Evolutionary conservation across 2,888 invertebrate genomes (phyloP).

Genomic region (Tholera decimalis): DNA sequence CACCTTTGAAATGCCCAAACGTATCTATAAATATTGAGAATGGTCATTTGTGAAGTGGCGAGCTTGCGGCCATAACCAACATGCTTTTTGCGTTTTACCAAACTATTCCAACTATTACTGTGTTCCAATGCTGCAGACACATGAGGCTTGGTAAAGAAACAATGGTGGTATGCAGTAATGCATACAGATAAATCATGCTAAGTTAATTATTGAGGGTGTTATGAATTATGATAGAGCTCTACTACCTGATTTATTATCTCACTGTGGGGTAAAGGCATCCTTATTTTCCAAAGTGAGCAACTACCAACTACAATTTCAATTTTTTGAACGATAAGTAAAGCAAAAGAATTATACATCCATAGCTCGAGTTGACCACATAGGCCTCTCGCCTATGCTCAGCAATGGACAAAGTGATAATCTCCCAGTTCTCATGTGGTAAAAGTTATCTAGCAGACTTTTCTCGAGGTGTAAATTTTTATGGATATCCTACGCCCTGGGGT

Average conservation of each 20-base stretch:
- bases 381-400: too few species aligned
- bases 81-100: conserved; percentile 21
- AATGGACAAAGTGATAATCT: too few species aligned
- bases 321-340: not conserved
- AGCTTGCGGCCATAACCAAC: conserved; percentile 29
- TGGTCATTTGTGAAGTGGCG: conserved; percentile 56
- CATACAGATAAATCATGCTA: not conserved
- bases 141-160: not conserved
- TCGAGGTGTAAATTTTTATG: too few species aligned
- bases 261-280: too few species aligned
- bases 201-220: not conserved
- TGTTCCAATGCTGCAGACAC: not conserved
- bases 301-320: too few species aligned
- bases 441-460: too few species aligned
- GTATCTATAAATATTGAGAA: conserved; percentile 86
- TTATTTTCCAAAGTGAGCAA: not conserved
- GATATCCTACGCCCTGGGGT: too few species aligned
- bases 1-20: conserved; percentile 88
- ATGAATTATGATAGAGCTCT: not conserved
- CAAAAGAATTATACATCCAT: too few species aligned
- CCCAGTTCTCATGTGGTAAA: too few species aligned
- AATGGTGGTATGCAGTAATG: conserved; percentile 10
- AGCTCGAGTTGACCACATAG: too few species aligned
- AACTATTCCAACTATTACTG: not conserved
- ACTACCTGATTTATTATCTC: not conserved